Evolutionary conservation across 2,888 invertebrate species (phyloP).

Genomic region (Phortica okadai): DNA sequence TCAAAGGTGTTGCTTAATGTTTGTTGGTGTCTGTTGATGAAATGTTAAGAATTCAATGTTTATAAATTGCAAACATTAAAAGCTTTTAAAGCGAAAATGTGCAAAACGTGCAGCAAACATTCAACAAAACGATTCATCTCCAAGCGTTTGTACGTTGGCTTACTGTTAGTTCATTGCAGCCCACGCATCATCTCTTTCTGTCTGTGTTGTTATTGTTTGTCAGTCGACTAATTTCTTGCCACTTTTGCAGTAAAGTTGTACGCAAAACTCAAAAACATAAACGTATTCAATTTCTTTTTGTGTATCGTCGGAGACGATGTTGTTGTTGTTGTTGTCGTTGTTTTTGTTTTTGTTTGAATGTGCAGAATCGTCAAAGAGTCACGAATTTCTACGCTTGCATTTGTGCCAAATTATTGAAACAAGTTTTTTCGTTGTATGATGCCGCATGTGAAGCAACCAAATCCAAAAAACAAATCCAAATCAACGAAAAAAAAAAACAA

Average conservation of each 20-base stretch:
- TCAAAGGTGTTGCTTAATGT: not conserved
- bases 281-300: not conserved
- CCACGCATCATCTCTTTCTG: not conserved
- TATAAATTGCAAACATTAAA: not conserved
- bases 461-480: not conserved
- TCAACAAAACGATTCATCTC: not conserved
- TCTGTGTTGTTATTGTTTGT: not conserved
- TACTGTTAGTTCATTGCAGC: not conserved
- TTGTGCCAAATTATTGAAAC: constrained; percentile 30
- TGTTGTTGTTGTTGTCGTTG: not conserved
- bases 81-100: not conserved
- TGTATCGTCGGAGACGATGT: not conserved
- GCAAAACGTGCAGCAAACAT: constrained; percentile 32
- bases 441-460: not conserved
- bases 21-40: not conserved
- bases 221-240: not conserved
- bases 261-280: not conserved
- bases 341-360: constrained; percentile 2
- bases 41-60: not conserved
- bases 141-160: too few relatives aligned
- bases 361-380: constrained; percentile 42
- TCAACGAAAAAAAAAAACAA: not conserved
- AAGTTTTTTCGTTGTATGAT: constrained; percentile 36
- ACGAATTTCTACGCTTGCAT: constrained; percentile 40
- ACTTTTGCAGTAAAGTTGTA: not conserved